Evolutionary conservation across 2,113 vertebrate species (phyloP).

Genomic region (Mormoops blainvillei): DNA sequence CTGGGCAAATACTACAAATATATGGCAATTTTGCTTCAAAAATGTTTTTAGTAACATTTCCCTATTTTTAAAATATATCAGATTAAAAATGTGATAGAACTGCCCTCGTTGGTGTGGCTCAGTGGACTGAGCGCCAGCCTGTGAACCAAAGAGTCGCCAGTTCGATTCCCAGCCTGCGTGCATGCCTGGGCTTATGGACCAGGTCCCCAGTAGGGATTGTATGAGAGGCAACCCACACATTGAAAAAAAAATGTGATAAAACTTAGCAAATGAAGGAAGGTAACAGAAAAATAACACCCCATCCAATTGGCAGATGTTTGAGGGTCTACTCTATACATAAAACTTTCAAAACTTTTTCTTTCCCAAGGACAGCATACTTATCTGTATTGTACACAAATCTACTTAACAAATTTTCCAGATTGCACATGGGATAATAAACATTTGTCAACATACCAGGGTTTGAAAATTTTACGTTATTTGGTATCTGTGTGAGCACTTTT

Average conservation of each 20-base stretch:
- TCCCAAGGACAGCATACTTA: neutral
- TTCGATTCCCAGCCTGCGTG: no score
- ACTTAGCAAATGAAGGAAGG: neutral
- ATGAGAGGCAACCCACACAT: no score
- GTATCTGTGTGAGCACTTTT: neutral
- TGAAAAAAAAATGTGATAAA: neutral
- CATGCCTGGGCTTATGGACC: no score
- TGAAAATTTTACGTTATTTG: neutral
- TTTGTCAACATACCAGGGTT: neutral
- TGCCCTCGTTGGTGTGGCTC: neutral
- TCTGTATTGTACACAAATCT: neutral
- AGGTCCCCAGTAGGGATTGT: no score
- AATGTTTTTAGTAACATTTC: neutral
- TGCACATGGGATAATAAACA: neutral
- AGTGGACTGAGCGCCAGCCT: no score
- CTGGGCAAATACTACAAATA: conserved; percentile 10
- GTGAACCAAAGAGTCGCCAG: no score
- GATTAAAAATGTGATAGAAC: neutral
- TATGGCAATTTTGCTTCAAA: neutral
- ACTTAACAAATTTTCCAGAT: neutral
- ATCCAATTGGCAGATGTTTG: neutral
- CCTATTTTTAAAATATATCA: neutral
- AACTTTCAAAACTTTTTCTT: neutral
- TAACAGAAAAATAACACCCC: neutral
- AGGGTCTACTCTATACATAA: neutral